Evolutionary conservation across 2,113 vertebrate species (phyloP).

Genomic region (Brevimyrus niger): DNA sequence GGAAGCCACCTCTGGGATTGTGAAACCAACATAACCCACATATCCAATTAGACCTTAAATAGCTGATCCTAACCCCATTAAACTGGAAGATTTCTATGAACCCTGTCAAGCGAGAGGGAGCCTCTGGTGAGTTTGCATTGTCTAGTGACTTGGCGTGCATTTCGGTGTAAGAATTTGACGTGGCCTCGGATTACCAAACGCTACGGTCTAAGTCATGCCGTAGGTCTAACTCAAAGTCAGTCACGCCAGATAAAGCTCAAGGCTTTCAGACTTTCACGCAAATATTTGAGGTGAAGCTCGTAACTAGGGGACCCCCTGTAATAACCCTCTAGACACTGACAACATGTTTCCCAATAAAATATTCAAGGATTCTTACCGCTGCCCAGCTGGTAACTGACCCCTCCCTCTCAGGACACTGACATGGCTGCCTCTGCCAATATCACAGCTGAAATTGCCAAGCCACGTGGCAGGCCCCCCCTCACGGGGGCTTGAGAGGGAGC

Average conservation of each 20-base stretch:
- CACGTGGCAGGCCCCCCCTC: not conserved
- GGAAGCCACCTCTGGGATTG: not conserved
- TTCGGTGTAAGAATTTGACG: not conserved
- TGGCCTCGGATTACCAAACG: not conserved
- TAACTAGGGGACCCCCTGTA: not conserved
- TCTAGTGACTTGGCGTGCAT: not conserved
- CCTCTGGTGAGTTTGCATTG: not conserved
- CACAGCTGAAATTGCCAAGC: not conserved
- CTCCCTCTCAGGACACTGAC: not conserved
- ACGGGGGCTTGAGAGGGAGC: not conserved
- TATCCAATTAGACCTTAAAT: conserved; percentile 9
- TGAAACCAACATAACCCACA: not conserved
- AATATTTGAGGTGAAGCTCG: not conserved
- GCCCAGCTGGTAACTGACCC: not conserved
- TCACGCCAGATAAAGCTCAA: not conserved
- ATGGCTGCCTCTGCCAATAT: not conserved
- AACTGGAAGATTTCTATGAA: not conserved
- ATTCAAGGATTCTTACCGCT: not conserved
- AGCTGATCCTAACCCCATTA: conserved; percentile 10
- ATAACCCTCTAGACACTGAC: not conserved
- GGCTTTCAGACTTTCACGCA: not conserved
- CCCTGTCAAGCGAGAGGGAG: not conserved
- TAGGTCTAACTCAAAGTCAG: not conserved
- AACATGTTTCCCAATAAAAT: not conserved
- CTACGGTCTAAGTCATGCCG: not conserved